phyloP scores from a whole-genome alignment of 2,113 vertebrate genomes.

The Montifringilla adamsi region DNA sequence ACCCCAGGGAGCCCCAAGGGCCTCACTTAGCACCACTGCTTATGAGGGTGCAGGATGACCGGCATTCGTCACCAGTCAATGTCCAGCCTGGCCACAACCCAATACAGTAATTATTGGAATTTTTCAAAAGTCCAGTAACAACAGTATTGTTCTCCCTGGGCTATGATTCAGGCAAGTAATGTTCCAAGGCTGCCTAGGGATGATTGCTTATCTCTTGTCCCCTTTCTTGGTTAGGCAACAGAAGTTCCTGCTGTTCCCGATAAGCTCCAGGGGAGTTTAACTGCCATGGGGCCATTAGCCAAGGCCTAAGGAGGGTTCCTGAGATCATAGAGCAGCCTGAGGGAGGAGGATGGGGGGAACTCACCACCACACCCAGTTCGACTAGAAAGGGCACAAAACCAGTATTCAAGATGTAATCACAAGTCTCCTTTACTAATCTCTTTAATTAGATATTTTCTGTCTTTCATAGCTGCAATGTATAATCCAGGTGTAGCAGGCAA shows the following conservation, averaged over 20 bases:
- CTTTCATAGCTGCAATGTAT: neutral
- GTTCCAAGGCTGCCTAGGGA: neutral
- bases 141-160: neutral
- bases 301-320: neutral
- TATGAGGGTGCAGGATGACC: neutral
- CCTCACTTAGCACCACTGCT: neutral
- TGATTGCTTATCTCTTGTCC: neutral
- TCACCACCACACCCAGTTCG: neutral
- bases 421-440: neutral
- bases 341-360: neutral
- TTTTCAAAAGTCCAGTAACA: neutral
- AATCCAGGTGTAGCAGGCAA: neutral
- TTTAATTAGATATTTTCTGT: neutral
- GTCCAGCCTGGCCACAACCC: fast-evolving
- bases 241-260: neutral
- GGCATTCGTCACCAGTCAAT: neutral
- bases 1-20: neutral
- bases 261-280: neutral
- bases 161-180: neutral
- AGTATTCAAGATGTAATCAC: neutral
- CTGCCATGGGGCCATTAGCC: neutral
- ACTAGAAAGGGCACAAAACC: neutral
- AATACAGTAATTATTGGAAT: neutral
- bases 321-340: neutral
- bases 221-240: neutral